Evolutionary conservation across 2,797 vertebrate species (phyloP), one percentile per base, ranked within the genome.

Genomic region (Periophthalmus magnuspinnatus): DNA sequence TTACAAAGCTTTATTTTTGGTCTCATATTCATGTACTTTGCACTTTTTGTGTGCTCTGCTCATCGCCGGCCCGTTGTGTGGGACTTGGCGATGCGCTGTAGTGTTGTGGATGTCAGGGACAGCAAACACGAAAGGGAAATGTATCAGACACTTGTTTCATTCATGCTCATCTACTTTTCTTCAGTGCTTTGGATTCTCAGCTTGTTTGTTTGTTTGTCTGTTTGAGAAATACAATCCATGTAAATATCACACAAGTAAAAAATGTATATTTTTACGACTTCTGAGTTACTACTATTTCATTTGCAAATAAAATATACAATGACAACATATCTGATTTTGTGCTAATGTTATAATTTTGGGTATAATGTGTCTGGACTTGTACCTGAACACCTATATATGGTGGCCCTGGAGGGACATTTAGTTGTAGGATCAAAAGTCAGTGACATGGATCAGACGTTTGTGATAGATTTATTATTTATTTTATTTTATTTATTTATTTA

Each of bases 181-280:
- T 72, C 85, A 68, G 84, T 90, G 82, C 81, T 80, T 88, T 90
- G 82, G 87, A 64, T 88, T 92, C 91, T 24, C 81, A 77, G 64
- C 59, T 61, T 82, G 70, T 90, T 82, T 67, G 57, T 89, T 89
- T 65, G 57, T 89, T 89, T 67, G 60, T 89, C 89, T 9, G 75
- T 92, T 88, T 84, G 70, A 89, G 85, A 77, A 91, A 88, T 88
- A 92, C 87, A 91, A 91, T 92, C 90, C 91, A 88, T 94, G 93
- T 94, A 95, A 94, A 94, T 94, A 94, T 93, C 92, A 93, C 92
- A 93, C 92, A 84, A 92, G 89, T 92, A 88, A 91, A 90, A 93
- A 94, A 90, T 94, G 93, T 95, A 94, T 94, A 94, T 95, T 94
- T 95, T 95, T 95, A 94, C 91, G 91, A 93, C 91, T 91, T 94